A percentile compares a stretch with the other conserved stretches of the same genome.
Evolutionary conservation across 2,888 invertebrate genomes (phyloP).

Genomic region (Harmothoe impar): DNA sequence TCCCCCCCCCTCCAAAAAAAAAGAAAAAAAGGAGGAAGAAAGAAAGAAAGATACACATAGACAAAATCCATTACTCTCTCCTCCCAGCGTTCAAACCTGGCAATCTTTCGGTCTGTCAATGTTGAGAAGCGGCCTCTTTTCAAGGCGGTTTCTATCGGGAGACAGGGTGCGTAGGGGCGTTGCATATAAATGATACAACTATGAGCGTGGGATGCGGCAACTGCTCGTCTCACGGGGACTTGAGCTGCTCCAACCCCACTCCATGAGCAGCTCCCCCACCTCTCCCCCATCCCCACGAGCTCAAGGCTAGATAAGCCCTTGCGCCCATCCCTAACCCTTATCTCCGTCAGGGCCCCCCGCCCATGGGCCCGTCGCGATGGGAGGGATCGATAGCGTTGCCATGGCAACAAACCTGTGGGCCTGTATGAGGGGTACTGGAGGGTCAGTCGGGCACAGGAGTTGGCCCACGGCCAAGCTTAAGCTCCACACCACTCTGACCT

Average conservation of each 20-base stretch:
- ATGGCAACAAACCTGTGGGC: slow-evolving; percentile 39
- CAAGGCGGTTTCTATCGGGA: background rate
- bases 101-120: background rate
- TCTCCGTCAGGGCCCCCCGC: background rate
- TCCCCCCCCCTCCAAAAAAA: background rate
- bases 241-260: background rate
- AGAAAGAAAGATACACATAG: no score
- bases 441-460: slow-evolving; percentile 54
- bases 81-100: background rate
- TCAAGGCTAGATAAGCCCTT: slow-evolving; percentile 21
- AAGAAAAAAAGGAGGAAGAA: no score
- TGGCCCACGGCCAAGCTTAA: slow-evolving; percentile 34
- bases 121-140: background rate
- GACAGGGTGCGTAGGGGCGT: background rate
- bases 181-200: slow-evolving; percentile 53
- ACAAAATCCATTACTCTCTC: background rate
- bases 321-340: slow-evolving; percentile 51
- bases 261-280: background rate
- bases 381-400: slow-evolving; percentile 51
- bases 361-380: background rate
- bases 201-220: background rate
- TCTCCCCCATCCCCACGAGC: background rate
- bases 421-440: background rate
- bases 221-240: background rate
- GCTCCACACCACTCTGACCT: background rate